Percentiles rank a stretch among this genome's conserved stretches.
Conservation (phyloP, 2,888 invertebrate genomes). For the Blastobasis adustella region DNA sequence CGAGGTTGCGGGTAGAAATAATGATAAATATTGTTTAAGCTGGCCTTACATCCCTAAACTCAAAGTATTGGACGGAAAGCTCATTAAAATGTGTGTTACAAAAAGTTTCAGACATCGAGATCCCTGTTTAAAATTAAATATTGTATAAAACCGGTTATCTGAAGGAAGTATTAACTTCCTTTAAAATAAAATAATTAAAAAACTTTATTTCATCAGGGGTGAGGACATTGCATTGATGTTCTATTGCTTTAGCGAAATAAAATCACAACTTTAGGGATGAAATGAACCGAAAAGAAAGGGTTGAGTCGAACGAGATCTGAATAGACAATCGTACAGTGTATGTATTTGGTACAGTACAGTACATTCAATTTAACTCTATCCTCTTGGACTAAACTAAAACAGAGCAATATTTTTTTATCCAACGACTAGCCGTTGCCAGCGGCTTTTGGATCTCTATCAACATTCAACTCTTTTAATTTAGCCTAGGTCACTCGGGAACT, state of each 20-base stretch:
- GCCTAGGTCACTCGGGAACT: too few species aligned
- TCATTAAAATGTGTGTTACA: background rate
- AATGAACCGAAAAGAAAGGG: conserved; percentile 64
- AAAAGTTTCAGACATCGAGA: background rate
- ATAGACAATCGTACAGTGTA: conserved; percentile 35
- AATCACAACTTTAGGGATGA: conserved; percentile 55
- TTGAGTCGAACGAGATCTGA: conserved; percentile 43
- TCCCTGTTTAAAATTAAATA: background rate
- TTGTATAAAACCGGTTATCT: background rate
- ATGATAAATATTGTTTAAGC: too few species aligned
- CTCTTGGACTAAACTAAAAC: too few species aligned
- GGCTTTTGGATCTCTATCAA: too few species aligned
- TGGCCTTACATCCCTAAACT: background rate
- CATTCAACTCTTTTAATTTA: too few species aligned
- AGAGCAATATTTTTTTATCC: too few species aligned
- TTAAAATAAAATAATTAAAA: background rate
- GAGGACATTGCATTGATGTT: conserved; percentile 38
- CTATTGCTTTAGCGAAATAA: conserved; percentile 51
- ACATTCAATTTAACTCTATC: too few species aligned
- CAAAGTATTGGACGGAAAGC: background rate
- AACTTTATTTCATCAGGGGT: background rate
- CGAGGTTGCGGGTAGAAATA: too few species aligned
- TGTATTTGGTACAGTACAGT: too few species aligned
- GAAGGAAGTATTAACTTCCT: background rate
- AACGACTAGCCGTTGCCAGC: too few species aligned